Evolutionary conservation across 2,797 vertebrate genomes (phyloP), one percentile per base, ranked within the genome.

Genomic region (Paguma larvata): DNA sequence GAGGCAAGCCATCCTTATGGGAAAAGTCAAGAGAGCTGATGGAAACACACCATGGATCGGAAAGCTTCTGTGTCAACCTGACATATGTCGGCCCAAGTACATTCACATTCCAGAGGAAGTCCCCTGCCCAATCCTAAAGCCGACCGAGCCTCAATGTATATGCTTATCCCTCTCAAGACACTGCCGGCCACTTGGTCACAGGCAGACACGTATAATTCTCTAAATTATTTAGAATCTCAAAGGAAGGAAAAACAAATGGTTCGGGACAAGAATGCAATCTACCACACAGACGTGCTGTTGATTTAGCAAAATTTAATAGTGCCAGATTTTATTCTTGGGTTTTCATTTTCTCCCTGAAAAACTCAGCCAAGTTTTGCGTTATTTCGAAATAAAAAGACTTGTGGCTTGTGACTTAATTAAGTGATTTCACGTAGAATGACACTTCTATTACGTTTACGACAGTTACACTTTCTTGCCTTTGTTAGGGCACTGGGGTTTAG

Each of bases 91-190:
- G 11, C 53, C 56, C 53, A 72, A 51, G 25, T n/a, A 10, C 4
- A 0, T 21, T 21, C 10, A 1, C 18, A 6, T 41, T 48, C 7
- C 44, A 21, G 41, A 14, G 21, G 30, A 34, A 79, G 38, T 87
- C 73, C 23, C n/a, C 21, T 38, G 6, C 38, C 56, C 51, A n/a
- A 11, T 30, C 19, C 51, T 32, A 46, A 16, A 14, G 13, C 13
- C n/a, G 27, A 10, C 5, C 1, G 19, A 67, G 4, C 2, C 63
- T 48, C 15, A 8, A 5, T 23, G 3, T 10, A 2, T 3, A 5
- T 27, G 19, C 19, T 25, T 41, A 1, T 73, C 2, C 53, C 16
- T 51, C 38, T n/a, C 2, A 12, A n/a, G 34, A 44, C 30, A 0
- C 12, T 19, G 21, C 2, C 3, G 32, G 30, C 13, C 27, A 65